Evolutionary conservation across 2,888 invertebrate species (phyloP).

Genomic region (Marasmarcha lunaedactyla): DNA sequence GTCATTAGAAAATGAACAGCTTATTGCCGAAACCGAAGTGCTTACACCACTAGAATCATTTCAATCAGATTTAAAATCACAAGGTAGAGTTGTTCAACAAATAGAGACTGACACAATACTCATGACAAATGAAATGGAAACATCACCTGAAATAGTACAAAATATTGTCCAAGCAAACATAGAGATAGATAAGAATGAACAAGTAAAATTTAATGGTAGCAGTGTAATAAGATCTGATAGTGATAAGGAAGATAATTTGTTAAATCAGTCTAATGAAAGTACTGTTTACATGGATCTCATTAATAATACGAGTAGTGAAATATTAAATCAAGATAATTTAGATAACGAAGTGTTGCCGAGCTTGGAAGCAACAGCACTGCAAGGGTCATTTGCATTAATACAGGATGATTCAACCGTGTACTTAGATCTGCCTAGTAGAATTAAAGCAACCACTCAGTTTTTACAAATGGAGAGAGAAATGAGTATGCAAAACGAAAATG

Average conservation of each 20-base stretch:
- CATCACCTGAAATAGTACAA: constrained; percentile 54
- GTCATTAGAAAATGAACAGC: no score
- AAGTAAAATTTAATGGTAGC: constrained; percentile 2
- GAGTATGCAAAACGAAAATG: constrained; percentile 20
- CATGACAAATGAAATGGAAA: constrained; percentile 19
- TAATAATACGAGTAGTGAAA: constrained; percentile 34
- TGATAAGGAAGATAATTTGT: constrained; percentile 14
- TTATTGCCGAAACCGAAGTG: no score
- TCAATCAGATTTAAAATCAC: no score
- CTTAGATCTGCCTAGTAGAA: constrained; percentile 49
- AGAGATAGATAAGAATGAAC: constrained; percentile 8
- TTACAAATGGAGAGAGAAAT: constrained; percentile 38
- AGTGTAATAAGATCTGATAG: constrained; percentile 22
- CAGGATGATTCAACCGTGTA: constrained; percentile 51
- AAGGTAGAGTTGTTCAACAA: neutral
- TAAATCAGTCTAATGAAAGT: constrained; percentile 25
- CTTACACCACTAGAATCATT: no score
- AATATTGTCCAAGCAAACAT: constrained; percentile 25
- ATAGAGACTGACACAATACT: constrained; percentile 17
- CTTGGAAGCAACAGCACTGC: constrained; percentile 19
- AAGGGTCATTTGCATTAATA: constrained; percentile 18
- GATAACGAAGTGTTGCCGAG: constrained; percentile 25
- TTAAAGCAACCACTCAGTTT: constrained; percentile 36
- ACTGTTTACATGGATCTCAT: constrained; percentile 53
- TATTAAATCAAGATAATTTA: constrained; percentile 19